Conservation (phyloP, 2,797 vertebrate species). For the Manis pentadactyla region DNA sequence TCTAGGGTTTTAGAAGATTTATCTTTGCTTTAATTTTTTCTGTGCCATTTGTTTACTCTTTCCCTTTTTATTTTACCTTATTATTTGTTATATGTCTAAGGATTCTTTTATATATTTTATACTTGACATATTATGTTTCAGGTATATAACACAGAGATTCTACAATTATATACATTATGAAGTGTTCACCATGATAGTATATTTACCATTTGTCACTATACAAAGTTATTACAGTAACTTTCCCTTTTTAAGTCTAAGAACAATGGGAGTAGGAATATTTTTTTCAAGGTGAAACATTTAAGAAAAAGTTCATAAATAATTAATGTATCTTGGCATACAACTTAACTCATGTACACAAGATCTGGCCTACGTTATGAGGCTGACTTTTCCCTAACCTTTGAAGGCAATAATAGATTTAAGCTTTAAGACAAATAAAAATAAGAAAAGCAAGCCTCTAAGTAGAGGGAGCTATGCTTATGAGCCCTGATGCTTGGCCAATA, state of each 20-base stretch:
- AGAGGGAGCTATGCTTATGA: neutral
- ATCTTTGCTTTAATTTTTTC: neutral
- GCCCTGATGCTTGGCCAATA: neutral
- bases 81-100: too few species aligned
- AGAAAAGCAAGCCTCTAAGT: neutral
- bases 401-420: conserved; percentile 12
- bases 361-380: neutral
- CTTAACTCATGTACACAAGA: neutral
- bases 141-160: too few species aligned
- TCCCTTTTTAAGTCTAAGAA: conserved; percentile 1
- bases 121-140: too few species aligned
- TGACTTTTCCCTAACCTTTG: neutral
- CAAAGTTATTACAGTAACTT: too few species aligned
- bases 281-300: conserved; percentile 32
- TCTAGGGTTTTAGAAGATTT: neutral
- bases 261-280: neutral
- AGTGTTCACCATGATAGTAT: too few species aligned
- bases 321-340: conserved; percentile 35
- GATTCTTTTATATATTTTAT: too few species aligned
- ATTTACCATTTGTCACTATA: too few species aligned
- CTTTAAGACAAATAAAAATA: neutral
- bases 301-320: conserved; percentile 61
- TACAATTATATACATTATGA: too few species aligned
- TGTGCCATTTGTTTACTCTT: neutral
- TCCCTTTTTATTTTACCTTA: neutral